Base-by-base conservation (phyloP, 2,888 invertebrate genomes). In the Cryptus armator region DNA sequence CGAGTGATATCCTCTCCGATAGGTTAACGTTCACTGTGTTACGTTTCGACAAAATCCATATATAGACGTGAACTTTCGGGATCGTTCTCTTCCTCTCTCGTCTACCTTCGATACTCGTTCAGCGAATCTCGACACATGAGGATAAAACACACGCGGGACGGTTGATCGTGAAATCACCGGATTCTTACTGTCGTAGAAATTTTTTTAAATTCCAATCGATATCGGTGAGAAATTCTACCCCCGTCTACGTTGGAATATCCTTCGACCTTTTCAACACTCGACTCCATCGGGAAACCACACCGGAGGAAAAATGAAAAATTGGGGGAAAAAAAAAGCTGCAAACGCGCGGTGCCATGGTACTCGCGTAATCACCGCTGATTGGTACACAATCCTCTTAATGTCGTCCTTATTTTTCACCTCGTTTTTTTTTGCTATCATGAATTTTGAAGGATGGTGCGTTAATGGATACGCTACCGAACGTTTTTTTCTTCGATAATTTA, bases 171-270 rank as follows among this genome's bases (percentile, higher is more conserved):
- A 74, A 78, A 78, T 78, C 81, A 68, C 70, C 53, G 43, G 62
- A 64, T 78, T 64, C 68, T 78, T 75, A 74, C 64, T 48, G 67
- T 46, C 67, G 32, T 68, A 64, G 43, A 59, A 78, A 51, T 43
- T 44, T 76, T 77, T 74, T 78, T 2, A 68, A 70, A 64, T 46
- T 70, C 37, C 84, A 56, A 84, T 75, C 81, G 84, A 77, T 81
- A 84, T 77, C 68, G 53, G 32, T 48, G 81, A 81, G 77, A 70
- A 81, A 84, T 81, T 59, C 72, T 32, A 16, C 48, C 37, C 37
- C 9, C 37, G 5, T 9, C 37, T 1, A 9, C 37, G 24, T 29
- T 46, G 46, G 16, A 32, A 10, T 12, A 9, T 62, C 48, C 71
- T 37, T 64, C 19, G 19, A 24, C 16, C 66, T n/a, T 24, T 44